These are phyloP conservation scores for Drosophila anceps DNA, from an alignment of 2,888 invertebrate species.

Conservation along the genomic window DNA sequence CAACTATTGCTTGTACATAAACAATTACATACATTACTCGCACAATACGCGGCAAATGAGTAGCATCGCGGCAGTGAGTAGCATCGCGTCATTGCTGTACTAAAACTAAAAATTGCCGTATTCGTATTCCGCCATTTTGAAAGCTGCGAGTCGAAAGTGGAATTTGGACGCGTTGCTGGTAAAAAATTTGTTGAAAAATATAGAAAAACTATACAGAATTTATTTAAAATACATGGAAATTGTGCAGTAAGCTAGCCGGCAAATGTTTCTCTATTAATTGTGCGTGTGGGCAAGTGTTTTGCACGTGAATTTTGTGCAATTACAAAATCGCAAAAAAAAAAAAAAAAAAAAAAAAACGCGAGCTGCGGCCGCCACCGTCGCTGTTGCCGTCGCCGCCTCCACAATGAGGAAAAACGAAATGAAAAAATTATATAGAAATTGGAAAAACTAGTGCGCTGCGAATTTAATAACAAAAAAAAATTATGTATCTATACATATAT, in stretches of 20 bases:
- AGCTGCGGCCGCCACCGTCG: constrained; percentile 63
- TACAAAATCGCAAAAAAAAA: constrained; percentile 69
- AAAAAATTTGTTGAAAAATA: constrained; percentile 78
- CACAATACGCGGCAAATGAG: constrained; percentile 63
- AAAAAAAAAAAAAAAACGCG: constrained; percentile 39
- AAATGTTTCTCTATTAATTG: constrained; percentile 56
- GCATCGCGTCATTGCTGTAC: constrained; percentile 85
- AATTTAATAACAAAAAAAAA: constrained; percentile 50
- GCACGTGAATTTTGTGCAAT: constrained; percentile 72
- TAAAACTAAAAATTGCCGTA: constrained; percentile 84
- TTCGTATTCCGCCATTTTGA: constrained; percentile 86
- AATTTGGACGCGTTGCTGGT: constrained; percentile 85
- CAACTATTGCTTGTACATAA: constrained; percentile 21
- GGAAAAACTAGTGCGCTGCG: constrained; percentile 59
- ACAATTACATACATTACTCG: constrained; percentile 31
- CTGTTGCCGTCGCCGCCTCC: constrained; percentile 60
- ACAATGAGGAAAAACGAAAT: constrained; percentile 66
- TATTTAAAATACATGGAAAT: constrained; percentile 57
- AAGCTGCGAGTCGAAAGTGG: constrained; percentile 84
- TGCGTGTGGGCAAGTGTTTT: constrained; percentile 66
- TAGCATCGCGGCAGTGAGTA: constrained; percentile 72
- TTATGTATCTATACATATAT: constrained; percentile 39
- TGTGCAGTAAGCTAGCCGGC: constrained; percentile 38
- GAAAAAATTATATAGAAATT: constrained; percentile 35
- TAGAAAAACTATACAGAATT: constrained; percentile 62